A percentile compares a stretch with the other conserved stretches of the same genome.
phyloP scores from a whole-genome alignment of 2,888 invertebrate genomes.

The Drosophila koepferae region DNA sequence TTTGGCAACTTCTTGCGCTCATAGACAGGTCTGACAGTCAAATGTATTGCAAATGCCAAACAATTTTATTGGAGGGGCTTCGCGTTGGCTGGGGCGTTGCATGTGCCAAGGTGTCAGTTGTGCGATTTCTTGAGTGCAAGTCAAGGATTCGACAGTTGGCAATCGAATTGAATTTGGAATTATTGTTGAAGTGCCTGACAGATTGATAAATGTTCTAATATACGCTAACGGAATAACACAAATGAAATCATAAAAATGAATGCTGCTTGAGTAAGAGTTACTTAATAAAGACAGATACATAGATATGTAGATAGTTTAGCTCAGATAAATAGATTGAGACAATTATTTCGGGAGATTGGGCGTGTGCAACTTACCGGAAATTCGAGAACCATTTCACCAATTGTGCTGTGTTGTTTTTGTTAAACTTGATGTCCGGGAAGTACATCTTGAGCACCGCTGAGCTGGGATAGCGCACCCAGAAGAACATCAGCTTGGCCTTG shows the following conservation, averaged over 20 bases:
- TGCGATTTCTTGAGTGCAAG: constrained; percentile 71
- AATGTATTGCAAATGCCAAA: constrained; percentile 54
- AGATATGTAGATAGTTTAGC: neutral
- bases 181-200: constrained; percentile 36
- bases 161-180: constrained; percentile 45
- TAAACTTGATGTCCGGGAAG: constrained; percentile 99
- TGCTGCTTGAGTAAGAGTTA: constrained; percentile 60
- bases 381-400: constrained; percentile 99
- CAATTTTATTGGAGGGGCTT: neutral
- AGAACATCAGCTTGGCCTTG: constrained; percentile 99
- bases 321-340: neutral
- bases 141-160: constrained; percentile 72
- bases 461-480: constrained; percentile 99
- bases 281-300: constrained; percentile 15
- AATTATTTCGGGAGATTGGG: neutral
- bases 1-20: constrained; percentile 67
- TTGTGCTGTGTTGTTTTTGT: constrained; percentile 99
- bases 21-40: constrained; percentile 58
- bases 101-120: constrained; percentile 62
- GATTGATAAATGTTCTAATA: constrained; percentile 7
- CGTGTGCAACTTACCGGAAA: constrained; percentile 93
- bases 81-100: constrained; percentile 40
- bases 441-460: constrained; percentile 99
- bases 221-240: constrained; percentile 11
- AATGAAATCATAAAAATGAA: constrained; percentile 75